These are phyloP conservation scores for Drosophila dives DNA, from an alignment of 2,888 invertebrate genomes.

Conservation along the genomic window DNA sequence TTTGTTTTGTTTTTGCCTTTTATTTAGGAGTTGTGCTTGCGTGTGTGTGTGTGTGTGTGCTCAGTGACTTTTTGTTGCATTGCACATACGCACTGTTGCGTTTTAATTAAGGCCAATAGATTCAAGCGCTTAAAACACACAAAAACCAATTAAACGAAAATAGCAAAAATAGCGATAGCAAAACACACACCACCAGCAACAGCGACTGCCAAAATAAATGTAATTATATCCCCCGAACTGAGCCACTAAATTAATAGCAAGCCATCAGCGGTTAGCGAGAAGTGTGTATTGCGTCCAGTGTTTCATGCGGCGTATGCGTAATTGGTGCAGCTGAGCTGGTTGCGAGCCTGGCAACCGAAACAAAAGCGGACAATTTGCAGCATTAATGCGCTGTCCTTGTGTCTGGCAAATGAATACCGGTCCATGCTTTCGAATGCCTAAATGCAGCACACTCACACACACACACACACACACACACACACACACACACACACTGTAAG, in stretches of 20 bases:
- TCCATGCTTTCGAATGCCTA: conserved; percentile 51
- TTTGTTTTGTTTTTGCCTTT: conserved; percentile 11
- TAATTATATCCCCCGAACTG: conserved; percentile 62
- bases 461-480: background rate
- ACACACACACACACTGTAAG: background rate
- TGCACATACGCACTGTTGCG: conserved; percentile 74
- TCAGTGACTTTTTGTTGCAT: conserved; percentile 72
- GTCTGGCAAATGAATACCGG: conserved; percentile 64
- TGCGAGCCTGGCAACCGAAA: conserved; percentile 58
- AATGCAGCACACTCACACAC: conserved; percentile 30
- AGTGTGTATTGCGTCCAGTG: conserved; percentile 1
- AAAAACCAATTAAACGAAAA: conserved; percentile 77
- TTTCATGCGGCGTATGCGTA: conserved; percentile 67
- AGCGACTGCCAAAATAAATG: conserved; percentile 67
- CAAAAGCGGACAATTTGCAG: conserved; percentile 80
- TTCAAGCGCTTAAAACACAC: conserved; percentile 61
- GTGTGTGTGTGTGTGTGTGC: conserved; percentile 26
- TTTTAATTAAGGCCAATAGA: conserved; percentile 76
- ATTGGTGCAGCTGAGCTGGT: conserved; percentile 38
- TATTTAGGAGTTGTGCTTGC: conserved; percentile 29
- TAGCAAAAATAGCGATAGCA: conserved; percentile 33
- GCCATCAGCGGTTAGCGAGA: conserved; percentile 24
- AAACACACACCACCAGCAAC: background rate
- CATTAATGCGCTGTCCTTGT: conserved; percentile 60
- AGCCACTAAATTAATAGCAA: conserved; percentile 75